Base-by-base conservation (phyloP, 2,113 vertebrate genomes). In the Panthera leo region DNA sequence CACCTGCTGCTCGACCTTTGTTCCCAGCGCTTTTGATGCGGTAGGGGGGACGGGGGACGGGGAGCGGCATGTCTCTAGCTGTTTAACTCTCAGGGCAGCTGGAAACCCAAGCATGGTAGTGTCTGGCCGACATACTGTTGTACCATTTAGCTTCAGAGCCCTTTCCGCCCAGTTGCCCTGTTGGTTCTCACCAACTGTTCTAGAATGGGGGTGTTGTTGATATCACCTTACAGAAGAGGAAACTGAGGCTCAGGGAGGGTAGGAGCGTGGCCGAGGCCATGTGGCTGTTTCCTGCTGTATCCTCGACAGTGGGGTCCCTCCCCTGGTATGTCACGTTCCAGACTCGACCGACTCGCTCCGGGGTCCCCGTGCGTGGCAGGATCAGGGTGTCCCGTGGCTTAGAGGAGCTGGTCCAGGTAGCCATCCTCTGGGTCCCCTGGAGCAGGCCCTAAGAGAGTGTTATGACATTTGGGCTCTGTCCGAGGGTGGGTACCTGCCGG, bases 301-400 rank as follows among this genome's bases (percentile, higher is more conserved):
- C 80, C 36, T 68, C 21, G 65, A 67, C 25, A 10, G 19, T 55
- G 0, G 31, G 23, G 2, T 27, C 61, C 83, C n/a, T 71, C 39
- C 51, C 25, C 27, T 5, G 12, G 0, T 2, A 7, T 0, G 34
- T 51, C 5, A 5, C 51, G n/a, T 0, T 0, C 51, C 23, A 14
- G 51, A 5, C 51, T 6, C 36, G 42, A 34, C 34, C 45, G 19
- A 2, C 34, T 2, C 18, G 39, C 65, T 65, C 63, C 36, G 4
- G 23, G 5, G 21, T 42, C 34, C 48, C n/a, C 1, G 1, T 21
- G 23, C 18, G 0, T 73, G 45, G 36, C 82, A 12, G 0, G 14
- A 8, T 73, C 18, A 9, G 45, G 31, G n/a, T 53, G 9, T 45
- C 39, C 36, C 9, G 1, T 2, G 27, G 21, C 51, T 58, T 39